Base-by-base conservation (phyloP, 2,113 vertebrate genomes). In the Ailuropoda melanoleuca region DNA sequence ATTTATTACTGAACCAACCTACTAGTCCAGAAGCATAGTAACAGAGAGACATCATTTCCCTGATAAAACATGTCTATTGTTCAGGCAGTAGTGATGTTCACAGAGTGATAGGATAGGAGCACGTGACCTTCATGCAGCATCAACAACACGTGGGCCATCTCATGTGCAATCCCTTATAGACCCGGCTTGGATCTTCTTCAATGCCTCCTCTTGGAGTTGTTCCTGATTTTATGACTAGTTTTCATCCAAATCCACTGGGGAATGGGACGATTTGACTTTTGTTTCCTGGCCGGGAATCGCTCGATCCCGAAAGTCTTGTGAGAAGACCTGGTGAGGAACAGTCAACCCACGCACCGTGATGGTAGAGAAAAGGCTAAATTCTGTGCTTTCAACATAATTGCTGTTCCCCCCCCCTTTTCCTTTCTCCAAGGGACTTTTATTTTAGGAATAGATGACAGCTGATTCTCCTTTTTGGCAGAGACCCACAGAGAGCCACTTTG, bases 401-500 rank as follows among this genome's bases (percentile, higher is more conserved):
- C 82, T 81, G 2, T 24, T 7, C 66, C 60, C 50, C 19, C 13
- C 12, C 23, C 5, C 19, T 50, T 24, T 46, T 23, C 29, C n/a
- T 72, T 75, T 60, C 78, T 56, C 60, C n/a, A 64, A 39, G 58
- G 14, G 53, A 60, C 31, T 85, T 80, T 84, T 85, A 24, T 46
- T 81, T 93, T 82, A 85, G 60, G 26, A 70, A 55, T 2, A 77
- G 53, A 62, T 70, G 50, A 91, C 62, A 62, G 43, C 21, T 4
- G 50, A 91, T 86, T 97, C 96, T 94, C 48, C 94, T 26, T 89
- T 88, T 96, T 97, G 96, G 53, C 43, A 88, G 43, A 82, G 90
- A 80, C 53, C 53, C 60, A 56, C 18, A 53, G 77, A 96, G 55
- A 82, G 62, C 62, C 43, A 68, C 88, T 88, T 82, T 50, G 70